Base-by-base conservation (phyloP, 2,797 vertebrate genomes). In the Sarcophilus harrisii region DNA sequence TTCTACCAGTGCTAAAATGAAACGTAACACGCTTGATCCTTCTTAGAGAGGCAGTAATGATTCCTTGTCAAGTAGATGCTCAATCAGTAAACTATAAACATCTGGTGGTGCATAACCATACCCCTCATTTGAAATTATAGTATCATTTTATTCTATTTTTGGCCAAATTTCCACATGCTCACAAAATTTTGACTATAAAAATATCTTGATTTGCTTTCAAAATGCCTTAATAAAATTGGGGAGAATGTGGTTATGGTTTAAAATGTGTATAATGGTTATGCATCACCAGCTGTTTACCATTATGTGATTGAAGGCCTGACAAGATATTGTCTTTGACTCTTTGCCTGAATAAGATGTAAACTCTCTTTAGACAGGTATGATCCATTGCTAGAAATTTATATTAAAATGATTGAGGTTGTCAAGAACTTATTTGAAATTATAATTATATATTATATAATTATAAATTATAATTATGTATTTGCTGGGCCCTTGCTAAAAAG, bases 61-160 rank as follows among this genome's bases (percentile, higher is more conserved):
- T 92, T 97, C 92, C 90, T 95, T 96, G 93, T 94, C 97, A 96
- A 94, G 98, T 96, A 97, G 92, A 95, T 59, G 94, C 93, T 97
- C 95, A 94, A 0, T 95, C 95, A 96, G 90, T 90, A 92, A 98
- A 93, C 95, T 94, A 58, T 95, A 97, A 98, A 96, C 97, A 97
- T 93, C 97, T 97, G 97, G 93, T 97, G 59, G 57, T 94, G 14
- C 27, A 96, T 92, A 97, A 97, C 94, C 0, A 5, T 95, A 96
- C 94, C 73, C 58, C 58, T 90, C 58, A 81, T 94, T 97, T 95
- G 97, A 98, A 98, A 97, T 96, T 95, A 96, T 73, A 94, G 57
- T 28, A 95, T 38, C n/a, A 11, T 97, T 97, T 55, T 90, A 55
- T 58, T 2, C 2, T 66, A 28, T 45, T 94, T 81, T 62, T 92